Conservation (phyloP, 1,140 invertebrate genomes). For the Lordiphosa stackelbergi region DNA sequence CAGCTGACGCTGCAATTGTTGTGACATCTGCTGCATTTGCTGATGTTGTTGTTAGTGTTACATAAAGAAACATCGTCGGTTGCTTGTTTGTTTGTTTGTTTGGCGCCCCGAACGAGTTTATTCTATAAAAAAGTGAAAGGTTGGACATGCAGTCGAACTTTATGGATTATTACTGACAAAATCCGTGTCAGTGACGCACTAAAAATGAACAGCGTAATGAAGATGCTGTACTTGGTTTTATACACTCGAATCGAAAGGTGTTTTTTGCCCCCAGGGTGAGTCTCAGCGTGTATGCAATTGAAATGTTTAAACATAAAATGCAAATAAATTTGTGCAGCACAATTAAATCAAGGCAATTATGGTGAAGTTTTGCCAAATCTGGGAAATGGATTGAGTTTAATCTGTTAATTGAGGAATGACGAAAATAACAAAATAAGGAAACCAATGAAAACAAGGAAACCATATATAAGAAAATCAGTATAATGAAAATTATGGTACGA, state of each 20-base stretch:
- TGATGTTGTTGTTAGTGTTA: conserved; percentile 37
- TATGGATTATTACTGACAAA: conserved; percentile 28
- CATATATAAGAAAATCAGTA: too few relatives aligned
- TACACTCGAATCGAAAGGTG: conserved; percentile 1
- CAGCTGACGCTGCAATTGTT: conserved; percentile 56
- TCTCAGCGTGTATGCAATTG: conserved; percentile 9
- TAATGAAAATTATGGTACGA: too few relatives aligned
- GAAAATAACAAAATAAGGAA: too few relatives aligned
- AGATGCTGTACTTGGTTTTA: conserved; percentile 15
- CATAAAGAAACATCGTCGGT: conserved; percentile 61
- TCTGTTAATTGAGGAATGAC: too few relatives aligned
- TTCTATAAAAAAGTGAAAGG: conserved; percentile 73
- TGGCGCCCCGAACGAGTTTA: conserved; percentile 61
- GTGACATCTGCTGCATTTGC: conserved; percentile 46
- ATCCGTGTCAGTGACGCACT: conserved; percentile 69
- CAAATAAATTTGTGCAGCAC: too few relatives aligned
- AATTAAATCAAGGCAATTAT: too few relatives aligned
- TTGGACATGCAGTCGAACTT: conserved; percentile 26
- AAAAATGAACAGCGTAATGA: conserved; percentile 40
- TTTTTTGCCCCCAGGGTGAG: conserved; percentile 2
- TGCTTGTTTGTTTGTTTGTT: conserved; percentile 29
- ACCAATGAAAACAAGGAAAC: too few relatives aligned
- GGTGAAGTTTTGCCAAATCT: too few relatives aligned
- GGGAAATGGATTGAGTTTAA: too few relatives aligned
- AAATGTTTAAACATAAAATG: conserved; percentile 4